Conservation (phyloP, 2,113 vertebrate species). For the Amazona guildingii region DNA sequence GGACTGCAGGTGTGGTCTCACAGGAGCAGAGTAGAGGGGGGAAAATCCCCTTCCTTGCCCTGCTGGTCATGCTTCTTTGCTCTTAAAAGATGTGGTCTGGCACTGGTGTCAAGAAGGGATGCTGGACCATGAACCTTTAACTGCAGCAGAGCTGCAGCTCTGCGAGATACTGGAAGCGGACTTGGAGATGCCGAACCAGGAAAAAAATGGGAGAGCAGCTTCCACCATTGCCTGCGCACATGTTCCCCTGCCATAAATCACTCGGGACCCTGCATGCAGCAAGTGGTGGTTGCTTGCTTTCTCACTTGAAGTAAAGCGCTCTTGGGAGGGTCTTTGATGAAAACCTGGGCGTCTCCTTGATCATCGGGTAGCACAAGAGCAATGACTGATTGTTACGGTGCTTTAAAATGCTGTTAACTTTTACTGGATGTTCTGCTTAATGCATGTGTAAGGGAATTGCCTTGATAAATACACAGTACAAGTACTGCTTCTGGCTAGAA, state of each 20-base stretch:
- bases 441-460: neutral
- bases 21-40: neutral
- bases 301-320: neutral
- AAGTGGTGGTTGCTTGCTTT: neutral
- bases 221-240: neutral
- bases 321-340: neutral
- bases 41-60: neutral
- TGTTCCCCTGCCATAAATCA: neutral
- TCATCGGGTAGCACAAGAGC: rapidly evolving
- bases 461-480: neutral
- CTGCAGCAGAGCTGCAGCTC: neutral
- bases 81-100: rapidly evolving
- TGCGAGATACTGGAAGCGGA: neutral
- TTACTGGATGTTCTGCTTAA: neutral
- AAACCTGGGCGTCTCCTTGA: rapidly evolving
- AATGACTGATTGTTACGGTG: rapidly evolving
- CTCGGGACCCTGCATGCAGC: neutral
- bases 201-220: neutral
- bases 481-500: neutral
- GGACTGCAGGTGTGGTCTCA: neutral
- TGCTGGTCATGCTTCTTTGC: neutral
- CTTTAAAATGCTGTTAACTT: neutral
- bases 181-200: neutral
- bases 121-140: neutral
- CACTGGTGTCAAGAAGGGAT: neutral